Percentiles rank a stretch among this genome's conserved stretches.
phyloP scores from a whole-genome alignment of 92 coral and sea anemone species.

The Virgularia gustaviana region DNA sequence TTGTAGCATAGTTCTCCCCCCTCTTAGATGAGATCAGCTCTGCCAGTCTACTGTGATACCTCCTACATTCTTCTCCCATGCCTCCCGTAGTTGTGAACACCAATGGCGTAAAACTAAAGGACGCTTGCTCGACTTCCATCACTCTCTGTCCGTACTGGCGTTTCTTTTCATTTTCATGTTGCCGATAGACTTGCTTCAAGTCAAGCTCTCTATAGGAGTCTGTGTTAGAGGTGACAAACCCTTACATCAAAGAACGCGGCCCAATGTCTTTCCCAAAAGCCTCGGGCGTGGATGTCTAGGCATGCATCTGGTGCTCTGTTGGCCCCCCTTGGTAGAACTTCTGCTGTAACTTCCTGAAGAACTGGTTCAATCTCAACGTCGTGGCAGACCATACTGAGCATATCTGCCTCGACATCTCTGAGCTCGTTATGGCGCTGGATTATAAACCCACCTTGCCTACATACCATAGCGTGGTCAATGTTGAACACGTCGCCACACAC shows the following conservation, averaged over 20 bases:
- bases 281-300: not conserved
- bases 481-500: slow-evolving; percentile 45
- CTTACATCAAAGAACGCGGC: slow-evolving; percentile 49
- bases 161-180: slow-evolving; percentile 54
- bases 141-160: slow-evolving; percentile 18
- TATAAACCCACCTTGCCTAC: slow-evolving; percentile 40
- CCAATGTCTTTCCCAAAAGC: slow-evolving; percentile 38
- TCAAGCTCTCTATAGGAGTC: slow-evolving; percentile 30
- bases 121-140: slow-evolving; percentile 19
- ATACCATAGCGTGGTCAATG: slow-evolving; percentile 47
- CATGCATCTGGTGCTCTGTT: slow-evolving; percentile 40
- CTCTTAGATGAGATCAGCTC: slow-evolving; percentile 35
- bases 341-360: slow-evolving; percentile 34
- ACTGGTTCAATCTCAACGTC: slow-evolving; percentile 40
- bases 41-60: slow-evolving; percentile 34
- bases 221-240: slow-evolving; percentile 45
- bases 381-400: slow-evolving; percentile 26
- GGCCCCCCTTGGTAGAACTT: slow-evolving; percentile 30
- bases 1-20: slow-evolving; percentile 42
- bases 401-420: slow-evolving; percentile 39
- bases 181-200: slow-evolving; percentile 47
- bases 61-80: slow-evolving; percentile 45
- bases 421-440: slow-evolving; percentile 55
- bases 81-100: slow-evolving; percentile 44
- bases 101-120: slow-evolving; percentile 40